Conservation (phyloP, 2,888 invertebrate genomes). For the Melieria picta region DNA sequence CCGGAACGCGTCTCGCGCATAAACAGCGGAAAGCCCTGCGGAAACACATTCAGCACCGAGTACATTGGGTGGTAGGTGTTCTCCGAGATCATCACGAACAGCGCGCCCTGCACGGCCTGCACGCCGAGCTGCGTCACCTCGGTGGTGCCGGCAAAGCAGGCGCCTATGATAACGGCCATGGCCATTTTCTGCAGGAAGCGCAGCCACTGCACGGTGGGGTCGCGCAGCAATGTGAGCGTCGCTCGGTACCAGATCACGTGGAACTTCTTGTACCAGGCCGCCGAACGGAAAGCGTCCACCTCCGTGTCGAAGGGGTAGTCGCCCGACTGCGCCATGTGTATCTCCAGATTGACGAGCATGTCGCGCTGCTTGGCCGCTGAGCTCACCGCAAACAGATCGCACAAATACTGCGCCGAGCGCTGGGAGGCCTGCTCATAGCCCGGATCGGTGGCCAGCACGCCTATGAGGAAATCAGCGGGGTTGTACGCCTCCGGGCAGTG, state of each 20-base stretch:
- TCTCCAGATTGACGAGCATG: conserved; percentile 77
- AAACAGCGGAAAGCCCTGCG: conserved; percentile 81
- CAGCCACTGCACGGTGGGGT: conserved; percentile 82
- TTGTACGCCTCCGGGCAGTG: conserved; percentile 84
- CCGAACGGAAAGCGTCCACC: conserved; percentile 67
- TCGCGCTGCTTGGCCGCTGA: conserved; percentile 81
- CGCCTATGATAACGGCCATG: conserved; percentile 81
- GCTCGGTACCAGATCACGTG: conserved; percentile 81
- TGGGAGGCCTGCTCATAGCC: conserved; percentile 79
- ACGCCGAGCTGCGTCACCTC: conserved; percentile 81
- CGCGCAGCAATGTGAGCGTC: conserved; percentile 77
- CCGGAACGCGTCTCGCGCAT: conserved; percentile 84
- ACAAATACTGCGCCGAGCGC: conserved; percentile 76
- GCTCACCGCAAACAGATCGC: conserved; percentile 82
- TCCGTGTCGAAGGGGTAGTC: conserved; percentile 65
- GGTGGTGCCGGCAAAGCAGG: conserved; percentile 84
- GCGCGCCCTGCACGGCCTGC: conserved; percentile 86
- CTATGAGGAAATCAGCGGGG: conserved; percentile 90
- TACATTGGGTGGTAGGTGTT: conserved; percentile 94
- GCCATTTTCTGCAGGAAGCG: conserved; percentile 83
- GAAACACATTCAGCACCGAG: conserved; percentile 85
- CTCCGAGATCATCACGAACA: conserved; percentile 89
- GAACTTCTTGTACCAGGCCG: conserved; percentile 78
- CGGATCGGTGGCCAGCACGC: conserved; percentile 81
- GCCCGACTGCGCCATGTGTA: conserved; percentile 72